Evolutionary conservation across 2,113 vertebrate genomes (phyloP).

Genomic region (Tautogolabrus adspersus): DNA sequence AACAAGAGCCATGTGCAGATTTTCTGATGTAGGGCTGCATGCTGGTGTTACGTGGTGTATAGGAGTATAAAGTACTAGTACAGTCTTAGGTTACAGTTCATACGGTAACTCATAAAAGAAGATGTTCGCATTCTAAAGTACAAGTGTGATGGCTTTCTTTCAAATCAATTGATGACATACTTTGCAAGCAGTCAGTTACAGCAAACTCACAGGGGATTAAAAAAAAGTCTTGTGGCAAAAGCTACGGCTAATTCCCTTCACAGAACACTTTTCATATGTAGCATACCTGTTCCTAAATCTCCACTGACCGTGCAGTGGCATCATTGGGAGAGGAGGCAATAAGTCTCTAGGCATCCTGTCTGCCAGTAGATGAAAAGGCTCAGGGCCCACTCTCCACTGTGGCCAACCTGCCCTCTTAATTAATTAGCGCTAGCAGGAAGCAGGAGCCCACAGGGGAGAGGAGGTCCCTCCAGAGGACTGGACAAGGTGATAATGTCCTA

Average conservation of each 20-base stretch:
- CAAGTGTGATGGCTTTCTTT: background rate
- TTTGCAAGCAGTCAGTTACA: background rate
- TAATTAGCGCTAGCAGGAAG: slow-evolving; percentile 87
- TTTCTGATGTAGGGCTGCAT: slow-evolving; percentile 42
- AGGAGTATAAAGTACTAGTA: slow-evolving; percentile 18
- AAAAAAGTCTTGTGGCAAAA: slow-evolving; percentile 15
- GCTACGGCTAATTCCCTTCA: slow-evolving; percentile 22
- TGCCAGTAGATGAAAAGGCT: slow-evolving; percentile 82
- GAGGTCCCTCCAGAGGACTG: slow-evolving; percentile 78
- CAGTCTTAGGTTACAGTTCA: background rate
- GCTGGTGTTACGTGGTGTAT: slow-evolving; percentile 41
- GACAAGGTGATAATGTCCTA: slow-evolving; percentile 87
- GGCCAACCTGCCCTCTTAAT: slow-evolving; percentile 87
- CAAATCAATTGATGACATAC: slow-evolving; percentile 11
- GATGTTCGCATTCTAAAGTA: background rate
- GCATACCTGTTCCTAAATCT: slow-evolving; percentile 58
- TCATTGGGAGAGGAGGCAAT: slow-evolving; percentile 74
- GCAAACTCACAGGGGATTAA: slow-evolving; percentile 15
- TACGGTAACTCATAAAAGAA: background rate
- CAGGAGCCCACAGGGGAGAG: slow-evolving; percentile 76
- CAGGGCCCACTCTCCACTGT: slow-evolving; percentile 81
- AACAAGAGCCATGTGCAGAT: slow-evolving; percentile 67
- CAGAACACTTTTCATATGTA: slow-evolving; percentile 38
- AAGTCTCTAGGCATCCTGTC: slow-evolving; percentile 81
- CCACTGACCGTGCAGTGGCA: slow-evolving; percentile 51